Base-by-base conservation (phyloP, 2,888 invertebrate species). In the Aplocera efformata region DNA sequence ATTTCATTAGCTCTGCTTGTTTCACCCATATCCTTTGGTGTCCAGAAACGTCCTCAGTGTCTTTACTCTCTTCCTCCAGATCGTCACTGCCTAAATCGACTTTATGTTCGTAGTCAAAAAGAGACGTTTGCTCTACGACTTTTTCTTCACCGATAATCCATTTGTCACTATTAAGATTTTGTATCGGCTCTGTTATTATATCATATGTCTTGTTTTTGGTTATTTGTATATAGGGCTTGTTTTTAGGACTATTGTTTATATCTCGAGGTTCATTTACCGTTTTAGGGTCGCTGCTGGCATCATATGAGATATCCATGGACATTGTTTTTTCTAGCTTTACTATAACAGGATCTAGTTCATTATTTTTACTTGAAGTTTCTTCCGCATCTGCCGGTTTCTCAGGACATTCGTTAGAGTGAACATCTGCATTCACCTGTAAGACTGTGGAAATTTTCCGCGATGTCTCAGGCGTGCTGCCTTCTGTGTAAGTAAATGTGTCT, bases 1-100 rank as follows among this genome's bases (percentile, higher is more conserved):
- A 72, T 32, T 70, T 74, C 44, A 80, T 50, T 1, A 74, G 51
- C 48, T 67, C 41, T 1, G 53, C 57, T 30, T 74, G 68, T 42
- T 62, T 69, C 24, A 54, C 46, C 63, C 69, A 67, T 6, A 71
- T 34, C 13, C 50, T 57, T 25, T 59, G 53, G 9, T 55, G 58
- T 7, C 51, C 60, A 21, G 32, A 41, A 40, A 8, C 37, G n/a
- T 32, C 23, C 25, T 42, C 29, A 22, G 41, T 38, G 7, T 30
- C 35, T 11, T 32, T 32, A 24, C 34, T 28, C 37, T 23, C 32
- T 10, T 53, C 42, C 7, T 38, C 22, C 8, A 6, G 21, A 31
- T 50, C 32, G 35, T 40, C 28, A 21, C 11, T 22, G 3, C 20
- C 22, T 24, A 54, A 34, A 33, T 17, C 13, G 5, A 17, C 13